Conservation (phyloP, 2,888 invertebrate species). For the Diadegma fenestrale region DNA sequence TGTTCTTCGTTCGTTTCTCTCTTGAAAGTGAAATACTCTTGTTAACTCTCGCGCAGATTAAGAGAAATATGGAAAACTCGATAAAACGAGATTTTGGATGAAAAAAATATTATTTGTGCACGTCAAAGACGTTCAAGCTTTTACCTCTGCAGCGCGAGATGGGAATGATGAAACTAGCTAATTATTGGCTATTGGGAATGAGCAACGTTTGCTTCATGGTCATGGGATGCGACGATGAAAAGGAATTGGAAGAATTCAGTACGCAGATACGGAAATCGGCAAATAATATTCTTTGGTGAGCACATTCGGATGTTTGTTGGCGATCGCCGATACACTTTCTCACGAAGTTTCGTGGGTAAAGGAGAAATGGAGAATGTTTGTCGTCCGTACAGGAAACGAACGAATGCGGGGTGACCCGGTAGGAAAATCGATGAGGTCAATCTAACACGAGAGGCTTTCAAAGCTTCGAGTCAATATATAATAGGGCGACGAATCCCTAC, state of each 20-base stretch:
- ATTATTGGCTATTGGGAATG: neutral
- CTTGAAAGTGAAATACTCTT: neutral
- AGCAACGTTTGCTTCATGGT: neutral
- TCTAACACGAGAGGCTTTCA: neutral
- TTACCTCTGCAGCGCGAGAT: neutral
- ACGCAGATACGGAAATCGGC: neutral
- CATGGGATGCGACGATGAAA: neutral
- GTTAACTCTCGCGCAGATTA: neutral
- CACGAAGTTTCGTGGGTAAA: neutral
- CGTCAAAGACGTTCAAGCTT: neutral
- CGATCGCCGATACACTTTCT: neutral
- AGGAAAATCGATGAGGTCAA: neutral
- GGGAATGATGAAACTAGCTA: neutral
- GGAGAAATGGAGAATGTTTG: neutral
- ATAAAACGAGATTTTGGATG: neutral
- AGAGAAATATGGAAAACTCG: neutral
- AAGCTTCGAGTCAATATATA: neutral
- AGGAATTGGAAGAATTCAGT: neutral
- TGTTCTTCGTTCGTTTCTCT: neutral
- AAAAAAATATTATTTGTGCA: neutral
- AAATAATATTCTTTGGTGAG: slow-evolving; percentile 2
- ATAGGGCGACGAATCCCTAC: no score
- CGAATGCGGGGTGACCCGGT: neutral
- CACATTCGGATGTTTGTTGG: slow-evolving; percentile 10
- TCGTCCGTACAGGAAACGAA: neutral